Evolutionary conservation across 2,797 vertebrate genomes (phyloP).

Genomic region (Xiphorhynchus erythropygius): DNA sequence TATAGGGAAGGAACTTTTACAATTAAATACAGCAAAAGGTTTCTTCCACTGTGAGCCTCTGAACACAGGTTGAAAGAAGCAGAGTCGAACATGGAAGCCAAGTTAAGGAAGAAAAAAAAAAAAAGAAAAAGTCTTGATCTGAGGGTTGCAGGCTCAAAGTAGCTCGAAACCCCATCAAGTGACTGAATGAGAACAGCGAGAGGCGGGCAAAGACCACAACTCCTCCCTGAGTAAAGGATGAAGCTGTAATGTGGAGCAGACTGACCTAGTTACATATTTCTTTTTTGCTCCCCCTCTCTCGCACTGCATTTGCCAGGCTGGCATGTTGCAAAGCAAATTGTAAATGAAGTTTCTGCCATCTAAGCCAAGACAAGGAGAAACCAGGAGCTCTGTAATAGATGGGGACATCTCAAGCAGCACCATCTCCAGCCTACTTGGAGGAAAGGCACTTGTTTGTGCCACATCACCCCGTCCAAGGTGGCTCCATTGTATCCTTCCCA

Average conservation of each 20-base stretch:
- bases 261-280: constrained; percentile 69
- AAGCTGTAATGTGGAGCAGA: constrained; percentile 27
- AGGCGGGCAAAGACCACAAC: constrained; percentile 55
- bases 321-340: constrained; percentile 20
- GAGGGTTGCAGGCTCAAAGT: constrained; percentile 55
- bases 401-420: background rate
- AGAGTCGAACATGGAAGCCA: constrained; percentile 30
- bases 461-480: background rate
- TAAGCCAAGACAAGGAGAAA: background rate
- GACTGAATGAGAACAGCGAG: constrained; percentile 55
- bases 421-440: background rate
- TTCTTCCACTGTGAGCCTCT: constrained; percentile 61
- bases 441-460: background rate
- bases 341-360: constrained; percentile 38
- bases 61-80: constrained; percentile 58
- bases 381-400: background rate
- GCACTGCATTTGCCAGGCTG: background rate
- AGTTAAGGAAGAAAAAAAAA: background rate
- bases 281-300: background rate
- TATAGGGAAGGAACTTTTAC: constrained; percentile 64
- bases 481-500: background rate
- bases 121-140: constrained; percentile 51
- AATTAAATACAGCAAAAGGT: constrained; percentile 65
- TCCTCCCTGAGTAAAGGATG: constrained; percentile 50
- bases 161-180: constrained; percentile 65